Evolutionary conservation across 2,888 invertebrate species (phyloP), one percentile per base, ranked within the genome.

Genomic region (Patella pellucida): DNA sequence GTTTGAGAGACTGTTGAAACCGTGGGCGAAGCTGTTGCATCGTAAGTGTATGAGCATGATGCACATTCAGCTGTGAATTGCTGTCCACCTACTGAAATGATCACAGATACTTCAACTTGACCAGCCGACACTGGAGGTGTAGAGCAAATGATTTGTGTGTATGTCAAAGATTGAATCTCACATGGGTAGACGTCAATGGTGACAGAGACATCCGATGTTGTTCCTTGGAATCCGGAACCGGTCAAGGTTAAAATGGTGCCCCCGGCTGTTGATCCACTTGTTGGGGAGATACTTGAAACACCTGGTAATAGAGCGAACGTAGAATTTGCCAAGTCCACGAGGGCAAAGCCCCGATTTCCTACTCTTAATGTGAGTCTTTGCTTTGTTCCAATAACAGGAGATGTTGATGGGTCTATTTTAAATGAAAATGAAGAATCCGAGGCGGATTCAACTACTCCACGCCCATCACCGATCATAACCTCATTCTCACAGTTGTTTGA

Each of bases 181-280:
- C 87, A 88, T 0, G 69, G 15, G 52, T 74, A 75, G 3, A 80
- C 81, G 71, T 79, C 83, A n/a, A 86, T 52, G 5, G 69, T 78
- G 5, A 88, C 85, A 16, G 70, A 52, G 9, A 85, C 80, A 50
- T 81, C 76, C 4, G 41, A 31, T 14, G 71, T 16, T n/a, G 71
- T 77, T 11, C 69, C 72, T 41, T 79, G 77, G 73, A 88, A 87
- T 2, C 87, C 88, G 69, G 79, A 82, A 9, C 88, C 88, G 16
- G 77, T 71, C 19, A 85, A 80, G 15, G 78, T 76, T 68, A 81
- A 11, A 41, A 68, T 69, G 5, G 78, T 78, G 0, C 77, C 78
- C n/a, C 80, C 80, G 41, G 51, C 78, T 23, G 54, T 72, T 1
- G 80, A 80, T 2, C 80, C 80, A 50, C 76, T 74, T 1, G 79